Conservation (phyloP, 1,140 invertebrate species). For the Rhagoletis zephyria region DNA sequence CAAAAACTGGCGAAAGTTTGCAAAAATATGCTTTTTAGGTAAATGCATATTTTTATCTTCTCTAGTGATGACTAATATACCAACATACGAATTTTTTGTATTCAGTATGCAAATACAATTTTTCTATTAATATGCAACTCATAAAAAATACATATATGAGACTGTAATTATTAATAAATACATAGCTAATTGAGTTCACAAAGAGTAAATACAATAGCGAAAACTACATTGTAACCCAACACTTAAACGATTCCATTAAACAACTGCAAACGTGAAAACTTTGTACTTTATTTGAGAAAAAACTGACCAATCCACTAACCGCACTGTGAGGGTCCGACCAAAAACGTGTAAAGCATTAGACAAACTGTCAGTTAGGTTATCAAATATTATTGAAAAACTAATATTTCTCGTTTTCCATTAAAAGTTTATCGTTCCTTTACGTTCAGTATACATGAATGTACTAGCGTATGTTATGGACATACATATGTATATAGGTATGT, state of each 20-base stretch:
- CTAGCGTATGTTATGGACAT: neutral
- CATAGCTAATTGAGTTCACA: neutral
- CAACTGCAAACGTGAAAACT: neutral
- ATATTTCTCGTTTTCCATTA: constrained; percentile 69
- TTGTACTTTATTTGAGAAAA: neutral
- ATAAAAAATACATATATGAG: no score
- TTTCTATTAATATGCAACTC: no score
- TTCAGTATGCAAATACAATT: no score
- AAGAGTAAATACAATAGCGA: neutral
- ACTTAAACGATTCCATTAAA: neutral
- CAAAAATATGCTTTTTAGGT: no score
- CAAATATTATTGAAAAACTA: constrained; percentile 66
- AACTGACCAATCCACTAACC: neutral
- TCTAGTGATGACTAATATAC: no score
- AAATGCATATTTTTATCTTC: no score
- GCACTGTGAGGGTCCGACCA: neutral
- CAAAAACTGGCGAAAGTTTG: no score
- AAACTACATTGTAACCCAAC: neutral
- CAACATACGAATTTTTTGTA: no score
- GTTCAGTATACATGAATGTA: no score
- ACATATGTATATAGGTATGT: neutral
- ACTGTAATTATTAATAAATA: neutral
- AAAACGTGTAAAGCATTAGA: constrained; percentile 45
- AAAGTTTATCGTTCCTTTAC: constrained; percentile 41
- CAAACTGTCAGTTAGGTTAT: constrained; percentile 68